These are phyloP conservation scores for Saturnia japonica DNA, from an alignment of 2,888 invertebrate genomes.

Conservation along the genomic window DNA sequence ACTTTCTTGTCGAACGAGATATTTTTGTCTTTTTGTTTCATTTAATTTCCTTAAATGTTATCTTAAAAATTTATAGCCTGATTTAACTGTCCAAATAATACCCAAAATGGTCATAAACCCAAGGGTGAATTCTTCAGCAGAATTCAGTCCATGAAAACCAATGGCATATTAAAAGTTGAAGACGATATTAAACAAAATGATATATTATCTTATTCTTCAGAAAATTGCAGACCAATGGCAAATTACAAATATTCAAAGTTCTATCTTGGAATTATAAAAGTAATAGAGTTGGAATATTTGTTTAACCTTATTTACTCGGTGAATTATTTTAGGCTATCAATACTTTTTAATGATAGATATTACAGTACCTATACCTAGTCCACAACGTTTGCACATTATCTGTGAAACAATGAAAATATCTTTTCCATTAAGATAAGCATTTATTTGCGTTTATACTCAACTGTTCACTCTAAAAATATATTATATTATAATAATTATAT, in stretches of 20 bases:
- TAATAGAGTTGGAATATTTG: not conserved
- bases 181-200: no score
- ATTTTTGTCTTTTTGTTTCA: no score
- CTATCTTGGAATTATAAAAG: not conserved
- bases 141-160: no score
- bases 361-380: not conserved
- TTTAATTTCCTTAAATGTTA: no score
- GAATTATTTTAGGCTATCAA: not conserved
- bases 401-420: not conserved
- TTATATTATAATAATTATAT: not conserved
- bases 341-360: not conserved
- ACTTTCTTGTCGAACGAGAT: no score
- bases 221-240: no score
- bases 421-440: slow-evolving; percentile 7
- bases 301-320: not conserved
- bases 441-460: not conserved
- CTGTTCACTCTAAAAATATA: not conserved
- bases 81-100: no score
- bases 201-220: no score
- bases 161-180: no score
- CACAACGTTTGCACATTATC: not conserved
- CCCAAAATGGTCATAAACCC: no score
- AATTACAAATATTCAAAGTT: not conserved
- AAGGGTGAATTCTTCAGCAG: no score
- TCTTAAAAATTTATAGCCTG: no score